Conservation (phyloP, 2,797 vertebrate species). For the Pseudochirops corinnae region DNA sequence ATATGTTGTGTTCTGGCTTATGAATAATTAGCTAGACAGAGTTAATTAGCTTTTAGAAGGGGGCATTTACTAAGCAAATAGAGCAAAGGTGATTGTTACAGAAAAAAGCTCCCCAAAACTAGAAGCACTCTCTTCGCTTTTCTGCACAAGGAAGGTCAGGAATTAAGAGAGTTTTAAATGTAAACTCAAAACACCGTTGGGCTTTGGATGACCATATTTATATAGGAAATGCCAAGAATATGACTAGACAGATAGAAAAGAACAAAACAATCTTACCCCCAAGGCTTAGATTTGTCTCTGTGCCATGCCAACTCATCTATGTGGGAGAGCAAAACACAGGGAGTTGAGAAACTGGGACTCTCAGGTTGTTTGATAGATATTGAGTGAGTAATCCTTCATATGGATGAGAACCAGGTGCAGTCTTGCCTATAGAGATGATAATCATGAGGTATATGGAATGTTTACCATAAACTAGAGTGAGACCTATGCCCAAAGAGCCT, state of each 20-base stretch:
- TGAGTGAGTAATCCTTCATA: neutral
- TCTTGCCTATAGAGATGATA: neutral
- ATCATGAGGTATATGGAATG: neutral
- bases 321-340: neutral
- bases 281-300: neutral
- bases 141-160: neutral
- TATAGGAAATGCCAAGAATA: neutral
- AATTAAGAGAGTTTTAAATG: neutral
- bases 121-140: neutral
- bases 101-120: neutral
- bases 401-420: neutral
- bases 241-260: neutral
- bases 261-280: neutral
- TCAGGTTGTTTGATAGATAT: neutral
- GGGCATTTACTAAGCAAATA: neutral
- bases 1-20: neutral
- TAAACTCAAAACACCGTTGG: neutral
- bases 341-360: neutral
- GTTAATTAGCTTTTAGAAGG: neutral
- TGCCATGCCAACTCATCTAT: neutral
- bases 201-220: neutral
- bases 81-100: neutral
- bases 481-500: neutral
- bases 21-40: neutral
- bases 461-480: neutral